phyloP scores from a whole-genome alignment of 2,797 vertebrate genomes.

The Coendou prehensilis region DNA sequence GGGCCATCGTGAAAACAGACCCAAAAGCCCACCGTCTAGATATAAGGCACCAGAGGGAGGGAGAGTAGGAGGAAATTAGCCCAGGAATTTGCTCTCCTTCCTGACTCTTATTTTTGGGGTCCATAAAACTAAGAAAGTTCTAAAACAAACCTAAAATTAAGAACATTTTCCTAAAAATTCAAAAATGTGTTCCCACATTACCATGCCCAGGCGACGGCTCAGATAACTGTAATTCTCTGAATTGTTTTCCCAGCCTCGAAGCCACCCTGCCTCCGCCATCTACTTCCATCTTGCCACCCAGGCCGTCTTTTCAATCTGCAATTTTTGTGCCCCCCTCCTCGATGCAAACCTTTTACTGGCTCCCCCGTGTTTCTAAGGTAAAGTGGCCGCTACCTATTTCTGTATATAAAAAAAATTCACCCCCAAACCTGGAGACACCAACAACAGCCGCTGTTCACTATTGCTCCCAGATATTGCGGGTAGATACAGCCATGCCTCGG shows the following conservation, averaged over 20 bases:
- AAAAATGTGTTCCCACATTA: neutral
- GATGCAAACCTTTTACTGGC: neutral
- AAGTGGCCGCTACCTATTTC: neutral
- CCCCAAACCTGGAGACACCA: neutral
- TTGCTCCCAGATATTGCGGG: neutral
- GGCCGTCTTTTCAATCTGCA: neutral
- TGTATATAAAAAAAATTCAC: neutral
- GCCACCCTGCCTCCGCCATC: neutral
- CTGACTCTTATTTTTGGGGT: neutral
- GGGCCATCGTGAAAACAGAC: neutral
- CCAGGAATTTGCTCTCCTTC: neutral
- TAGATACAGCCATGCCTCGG: neutral
- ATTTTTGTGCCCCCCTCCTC: neutral
- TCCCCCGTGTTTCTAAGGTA: neutral
- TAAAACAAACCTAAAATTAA: conserved; percentile 33
- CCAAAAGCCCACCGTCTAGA: neutral
- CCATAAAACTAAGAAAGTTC: neutral
- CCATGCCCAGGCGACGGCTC: neutral
- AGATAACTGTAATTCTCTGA: neutral
- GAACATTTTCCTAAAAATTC: neutral
- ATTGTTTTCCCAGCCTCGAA: neutral
- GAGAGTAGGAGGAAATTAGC: neutral
- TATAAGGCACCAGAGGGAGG: neutral
- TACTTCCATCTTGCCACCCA: neutral
- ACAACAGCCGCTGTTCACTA: neutral